Percentiles rank a stretch among this genome's conserved stretches.
Conservation (phyloP, 2,113 vertebrate species). For the Apaloderma vittatum region DNA sequence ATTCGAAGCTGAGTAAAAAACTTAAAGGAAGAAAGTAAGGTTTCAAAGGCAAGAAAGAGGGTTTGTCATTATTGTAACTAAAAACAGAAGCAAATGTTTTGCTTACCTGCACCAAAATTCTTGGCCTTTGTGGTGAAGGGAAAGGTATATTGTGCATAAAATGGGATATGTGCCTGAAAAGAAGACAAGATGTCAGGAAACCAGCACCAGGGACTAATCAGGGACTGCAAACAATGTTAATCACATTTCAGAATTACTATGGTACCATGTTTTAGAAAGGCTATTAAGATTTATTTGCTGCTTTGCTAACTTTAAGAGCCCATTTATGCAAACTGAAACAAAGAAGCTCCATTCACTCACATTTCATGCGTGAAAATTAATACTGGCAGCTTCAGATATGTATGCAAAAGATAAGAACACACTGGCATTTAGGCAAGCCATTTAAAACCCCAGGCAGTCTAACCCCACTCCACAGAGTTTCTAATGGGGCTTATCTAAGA, state of each 20-base stretch:
- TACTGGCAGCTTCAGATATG: not conserved
- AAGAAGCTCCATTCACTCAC: not conserved
- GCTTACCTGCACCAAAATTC: conserved; percentile 95
- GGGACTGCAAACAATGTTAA: not conserved
- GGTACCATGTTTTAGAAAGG: not conserved
- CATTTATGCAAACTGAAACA: not conserved
- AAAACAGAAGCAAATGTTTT: not conserved
- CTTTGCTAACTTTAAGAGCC: not conserved
- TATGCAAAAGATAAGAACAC: not conserved
- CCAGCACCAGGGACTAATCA: not conserved
- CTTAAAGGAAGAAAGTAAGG: not conserved
- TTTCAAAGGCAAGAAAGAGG: not conserved
- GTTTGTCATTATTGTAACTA: not conserved
- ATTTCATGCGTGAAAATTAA: not conserved
- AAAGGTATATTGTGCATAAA: conserved; percentile 98
- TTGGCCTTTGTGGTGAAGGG: conserved; percentile 96
- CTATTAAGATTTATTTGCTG: not conserved
- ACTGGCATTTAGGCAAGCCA: not conserved
- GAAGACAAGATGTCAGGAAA: not conserved
- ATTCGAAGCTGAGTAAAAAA: not conserved
- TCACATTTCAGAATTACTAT: not conserved
- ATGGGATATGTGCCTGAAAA: conserved; percentile 93
- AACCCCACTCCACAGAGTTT: not conserved
- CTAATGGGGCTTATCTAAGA: not conserved
- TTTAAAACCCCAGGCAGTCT: not conserved